Conservation (phyloP, 2,888 invertebrate genomes). For the Aleiodes leptofemur region DNA sequence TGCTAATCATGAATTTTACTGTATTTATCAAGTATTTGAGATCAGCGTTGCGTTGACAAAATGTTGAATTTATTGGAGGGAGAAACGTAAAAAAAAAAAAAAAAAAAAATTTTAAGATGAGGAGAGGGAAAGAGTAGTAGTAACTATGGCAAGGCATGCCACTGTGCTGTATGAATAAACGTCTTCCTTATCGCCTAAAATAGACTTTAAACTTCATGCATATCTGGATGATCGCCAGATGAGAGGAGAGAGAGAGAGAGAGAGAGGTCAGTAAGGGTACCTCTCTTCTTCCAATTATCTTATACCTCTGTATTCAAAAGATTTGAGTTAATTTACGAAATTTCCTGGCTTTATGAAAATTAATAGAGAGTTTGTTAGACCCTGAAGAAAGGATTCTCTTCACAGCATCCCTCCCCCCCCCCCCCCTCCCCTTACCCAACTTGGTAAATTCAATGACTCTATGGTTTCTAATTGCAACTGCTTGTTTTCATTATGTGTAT, state of each 20-base stretch:
- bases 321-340: not conserved
- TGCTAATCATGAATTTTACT: too few relatives aligned
- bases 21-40: too few relatives aligned
- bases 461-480: slow-evolving; percentile 21
- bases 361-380: not conserved
- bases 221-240: slow-evolving; percentile 72
- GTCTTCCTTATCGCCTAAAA: slow-evolving; percentile 74
- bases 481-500: slow-evolving; percentile 46
- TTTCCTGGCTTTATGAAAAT: not conserved
- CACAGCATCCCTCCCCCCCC: too few relatives aligned
- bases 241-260: slow-evolving; percentile 48
- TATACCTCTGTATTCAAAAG: not conserved
- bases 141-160: slow-evolving; percentile 48
- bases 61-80: not conserved
- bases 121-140: not conserved
- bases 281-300: slow-evolving; percentile 53
- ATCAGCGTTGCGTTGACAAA: not conserved
- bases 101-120: not conserved
- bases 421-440: too few relatives aligned
- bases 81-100: not conserved
- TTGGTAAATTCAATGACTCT: slow-evolving; percentile 32
- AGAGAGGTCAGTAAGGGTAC: slow-evolving; percentile 55
- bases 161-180: slow-evolving; percentile 71
- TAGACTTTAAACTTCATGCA: slow-evolving; percentile 72
- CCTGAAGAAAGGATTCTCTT: slow-evolving; percentile 27